A percentile compares a stretch with the other conserved stretches of the same genome.
phyloP scores from a whole-genome alignment of 35 echinoderm and acorn worm species.

The Stichopus chloronotus region DNA sequence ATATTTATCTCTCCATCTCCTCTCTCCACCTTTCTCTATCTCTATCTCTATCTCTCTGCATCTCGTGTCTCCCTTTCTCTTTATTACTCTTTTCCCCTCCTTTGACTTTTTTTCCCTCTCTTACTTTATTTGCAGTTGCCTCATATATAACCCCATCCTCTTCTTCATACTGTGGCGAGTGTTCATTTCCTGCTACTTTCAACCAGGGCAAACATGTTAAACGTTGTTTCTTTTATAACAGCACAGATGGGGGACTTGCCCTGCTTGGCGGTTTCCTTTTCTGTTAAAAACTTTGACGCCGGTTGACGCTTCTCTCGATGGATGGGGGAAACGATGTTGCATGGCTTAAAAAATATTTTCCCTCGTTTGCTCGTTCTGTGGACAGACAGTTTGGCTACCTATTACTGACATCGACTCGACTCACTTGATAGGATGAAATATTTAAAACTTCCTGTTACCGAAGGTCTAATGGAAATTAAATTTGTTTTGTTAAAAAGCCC shows the following conservation, averaged over 20 bases:
- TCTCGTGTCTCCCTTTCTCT: background rate
- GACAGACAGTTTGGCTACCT: slow-evolving; percentile 17
- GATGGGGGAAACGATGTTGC: background rate
- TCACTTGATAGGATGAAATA: slow-evolving; percentile 36
- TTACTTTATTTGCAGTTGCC: too few relatives aligned
- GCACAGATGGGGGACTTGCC: slow-evolving; percentile 20
- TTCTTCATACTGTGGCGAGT: slow-evolving; percentile 1
- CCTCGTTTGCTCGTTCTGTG: background rate
- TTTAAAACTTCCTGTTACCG: slow-evolving; percentile 48
- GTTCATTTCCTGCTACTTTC: slow-evolving; percentile 16
- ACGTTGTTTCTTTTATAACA: background rate
- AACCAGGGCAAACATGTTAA: slow-evolving; percentile 17
- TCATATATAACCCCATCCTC: background rate
- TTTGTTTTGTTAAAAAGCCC: slow-evolving; percentile 11
- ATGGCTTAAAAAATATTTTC: background rate
- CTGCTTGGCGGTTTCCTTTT: background rate
- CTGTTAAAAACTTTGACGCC: slow-evolving; percentile 10
- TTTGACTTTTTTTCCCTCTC: too few relatives aligned
- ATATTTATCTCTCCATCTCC: too few relatives aligned
- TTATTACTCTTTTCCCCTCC: too few relatives aligned
- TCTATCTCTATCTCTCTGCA: background rate
- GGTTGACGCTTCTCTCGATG: background rate
- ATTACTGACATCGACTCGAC: slow-evolving; percentile 34
- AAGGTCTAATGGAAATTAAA: slow-evolving; percentile 35
- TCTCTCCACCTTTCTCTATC: background rate